A percentile compares a stretch with the other conserved stretches of the same genome.
Conservation (phyloP, 2,113 vertebrate species). For the Perca flavescens region DNA sequence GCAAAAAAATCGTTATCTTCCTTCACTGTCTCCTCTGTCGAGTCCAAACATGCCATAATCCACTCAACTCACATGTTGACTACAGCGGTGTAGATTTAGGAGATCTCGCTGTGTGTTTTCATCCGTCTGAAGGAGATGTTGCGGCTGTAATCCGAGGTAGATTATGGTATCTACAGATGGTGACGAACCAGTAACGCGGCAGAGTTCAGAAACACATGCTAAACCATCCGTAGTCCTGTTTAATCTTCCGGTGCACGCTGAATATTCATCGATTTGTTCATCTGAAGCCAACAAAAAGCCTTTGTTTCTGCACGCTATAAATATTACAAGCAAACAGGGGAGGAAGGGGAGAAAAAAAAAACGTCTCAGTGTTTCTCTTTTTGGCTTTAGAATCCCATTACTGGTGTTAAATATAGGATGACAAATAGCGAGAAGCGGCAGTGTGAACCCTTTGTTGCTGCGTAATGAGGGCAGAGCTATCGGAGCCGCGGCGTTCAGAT, state of each 20-base stretch:
- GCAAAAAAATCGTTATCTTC: neutral
- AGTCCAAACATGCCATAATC: constrained; percentile 49
- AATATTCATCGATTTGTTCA: constrained; percentile 55
- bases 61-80: constrained; percentile 23
- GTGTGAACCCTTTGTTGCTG: constrained; percentile 57
- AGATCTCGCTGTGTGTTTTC: constrained; percentile 49
- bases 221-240: constrained; percentile 32
- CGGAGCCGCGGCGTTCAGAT: constrained; percentile 47
- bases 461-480: constrained; percentile 67
- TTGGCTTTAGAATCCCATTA: constrained; percentile 1
- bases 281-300: constrained; percentile 5
- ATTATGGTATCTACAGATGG: constrained; percentile 68
- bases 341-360: neutral
- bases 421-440: constrained; percentile 25
- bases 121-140: constrained; percentile 39
- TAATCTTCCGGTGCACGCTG: constrained; percentile 56
- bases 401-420: constrained; percentile 43
- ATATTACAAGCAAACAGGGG: constrained; percentile 24
- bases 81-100: constrained; percentile 30
- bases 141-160: constrained; percentile 61
- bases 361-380: neutral
- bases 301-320: constrained; percentile 36
- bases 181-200: constrained; percentile 45
- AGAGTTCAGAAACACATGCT: constrained; percentile 37
- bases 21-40: neutral